Evolutionary conservation across 2,888 invertebrate genomes (phyloP), one percentile per base, ranked within the genome.

Genomic region (Rotaria socialis): DNA sequence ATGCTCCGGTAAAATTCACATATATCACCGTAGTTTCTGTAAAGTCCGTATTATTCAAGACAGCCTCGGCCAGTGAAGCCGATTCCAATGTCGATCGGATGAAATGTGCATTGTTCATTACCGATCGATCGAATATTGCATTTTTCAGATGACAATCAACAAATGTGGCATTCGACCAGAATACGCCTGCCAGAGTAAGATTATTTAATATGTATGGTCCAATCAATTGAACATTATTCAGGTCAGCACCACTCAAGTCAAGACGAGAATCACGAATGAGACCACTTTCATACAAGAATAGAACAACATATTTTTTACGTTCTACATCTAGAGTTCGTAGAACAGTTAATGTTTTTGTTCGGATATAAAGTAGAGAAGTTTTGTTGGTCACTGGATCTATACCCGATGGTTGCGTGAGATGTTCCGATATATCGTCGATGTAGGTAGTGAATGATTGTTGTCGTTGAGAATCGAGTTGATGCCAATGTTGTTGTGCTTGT

Each of bases 241-340:
- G 27, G 11, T 60, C 60, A 60, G 60, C 60, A 14, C 27, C 60
- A 27, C 60, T 1, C 27, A 60, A 60, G n/a, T 60, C 60, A 14
- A 60, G n/a, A 60, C 16, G 3, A 60, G 27, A 27, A 60, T 14
- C 10, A 11, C 5, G n/a, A n/a, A 60, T 27, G 6, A 60, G n/a
- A 27, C 60, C 60, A 60, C 60, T 60, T 60, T 60, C 60, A 60
- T 60, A 60, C n/a, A 60, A 14, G n/a, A 60, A 60, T n/a, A 60
- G 16, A 3, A 60, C 3, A 7, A 60, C 8, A 11, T 60, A n/a
- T 60, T 60, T n/a, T 60, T 60, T 60, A 2, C 60, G 60, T 60
- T 60, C 60, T 10, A n/a, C 2, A 60, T 60, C 14, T 0, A 60
- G 5, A 60, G 4, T 60, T 60, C 60, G 10, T 8, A 60, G 60